Base-by-base conservation (phyloP, 2,888 invertebrate genomes). In the Oscheius onirici region DNA sequence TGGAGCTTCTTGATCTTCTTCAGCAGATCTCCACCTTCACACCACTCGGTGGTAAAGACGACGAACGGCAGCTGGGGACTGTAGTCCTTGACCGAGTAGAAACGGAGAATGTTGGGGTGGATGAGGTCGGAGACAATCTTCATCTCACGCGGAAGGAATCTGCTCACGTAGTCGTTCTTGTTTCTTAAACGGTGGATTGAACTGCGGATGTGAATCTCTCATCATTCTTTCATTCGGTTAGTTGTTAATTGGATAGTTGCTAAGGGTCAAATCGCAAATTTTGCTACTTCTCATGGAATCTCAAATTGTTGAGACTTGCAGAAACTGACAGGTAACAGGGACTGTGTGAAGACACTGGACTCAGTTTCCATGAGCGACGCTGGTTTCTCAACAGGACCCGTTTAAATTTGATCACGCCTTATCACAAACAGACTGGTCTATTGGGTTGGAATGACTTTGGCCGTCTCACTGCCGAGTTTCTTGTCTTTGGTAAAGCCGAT, bases 81-180 rank as follows among this genome's bases (percentile, higher is more conserved):
- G 28, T 26, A 55, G 24, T 60, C 60, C 13, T 52, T 52, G 40
- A 83, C 82, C 85, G 92, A 92, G 80, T 92, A 92, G 26, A 93
- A 91, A 86, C 92, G 91, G 6, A 94, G 91, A 24, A 94, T 91
- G 87, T 94, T 92, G 0, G 93, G 93, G 87, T 94, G 94, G 85
- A 92, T 92, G 54, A 94, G 88, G 79, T 92, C 91, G 51, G 92
- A 91, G 68, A 94, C 89, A 65, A 94, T 92, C 81, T 93, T 92
- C 73, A 94, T 89, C 88, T 94, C 94, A 70, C 94, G 91, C 0
- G 94, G 93, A 17, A 58, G 58, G n/a, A 58, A 58, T 10, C 41
- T 26, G 17, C 2, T 13, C 17, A 41, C 20, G 41, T 58, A 58
- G 22, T 58, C 58, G 22, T 41, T 58, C 34, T 17, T 28, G 13